Evolutionary conservation across 2,888 invertebrate genomes (phyloP), one percentile per base, ranked within the genome.

Genomic region (Scaptomyza reducta): DNA sequence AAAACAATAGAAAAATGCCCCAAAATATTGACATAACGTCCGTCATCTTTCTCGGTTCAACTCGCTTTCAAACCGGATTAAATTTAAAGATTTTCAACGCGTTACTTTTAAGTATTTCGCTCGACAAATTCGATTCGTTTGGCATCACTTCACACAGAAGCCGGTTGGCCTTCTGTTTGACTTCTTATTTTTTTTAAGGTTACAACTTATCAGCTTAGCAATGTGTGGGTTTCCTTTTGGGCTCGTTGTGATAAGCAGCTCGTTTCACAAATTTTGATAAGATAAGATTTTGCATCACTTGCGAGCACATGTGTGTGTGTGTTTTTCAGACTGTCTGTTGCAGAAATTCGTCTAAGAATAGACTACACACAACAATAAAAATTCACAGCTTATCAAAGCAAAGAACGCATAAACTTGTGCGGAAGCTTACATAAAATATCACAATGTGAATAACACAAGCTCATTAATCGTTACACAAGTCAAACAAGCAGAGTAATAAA

Each of bases 1-100:
- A 18, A 16, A 88, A 80, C 11, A 90, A 61, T 55, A 89, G 71
- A 33, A 88, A 82, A 44, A 89, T 79, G 42, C 85, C 83, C 29
- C 77, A 74, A 27, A 89, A 54, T 59, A 84, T 87, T 6, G 85
- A 59, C 16, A 89, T 25, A 5, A 86, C 18, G 44, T 77, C 72
- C 14, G 69, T 54, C 84, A 89, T 84, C 45, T 16, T 72, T 3
- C n/a, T n/a, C n/a, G n/a, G n/a, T n/a, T n/a, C n/a, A 42, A 38
- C 4, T 16, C 13, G 13, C 6, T 27, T 27, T 27, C 6, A 7
- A 27, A 27, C 6, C 27, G 27, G 27, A 27, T 27, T 31, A 10
- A 31, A 6, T 31, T 31, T 31, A 1, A 31, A 31, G 10, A 31
- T 2, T 31, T 6, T 27, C 6, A 27, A 10, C 18, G 16, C n/a